phyloP scores from a whole-genome alignment of 2,797 vertebrate genomes.

The Eleutherodactylus coqui region DNA sequence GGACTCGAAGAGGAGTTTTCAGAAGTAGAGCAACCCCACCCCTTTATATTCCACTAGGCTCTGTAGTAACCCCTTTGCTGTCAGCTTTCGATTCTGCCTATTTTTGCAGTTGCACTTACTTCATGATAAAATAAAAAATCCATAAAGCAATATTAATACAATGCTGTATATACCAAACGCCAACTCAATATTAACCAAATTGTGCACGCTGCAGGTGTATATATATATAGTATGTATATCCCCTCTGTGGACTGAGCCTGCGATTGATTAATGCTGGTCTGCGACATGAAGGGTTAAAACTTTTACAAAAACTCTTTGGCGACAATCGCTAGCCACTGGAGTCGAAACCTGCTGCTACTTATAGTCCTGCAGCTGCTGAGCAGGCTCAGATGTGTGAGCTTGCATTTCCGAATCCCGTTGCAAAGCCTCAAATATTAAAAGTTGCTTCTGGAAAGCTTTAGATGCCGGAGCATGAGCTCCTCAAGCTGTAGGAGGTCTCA shows the following conservation, averaged over 20 bases:
- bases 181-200: too few species aligned
- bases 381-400: not conserved
- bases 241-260: not conserved
- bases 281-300: not conserved
- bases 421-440: not conserved
- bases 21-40: not conserved
- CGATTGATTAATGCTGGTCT: not conserved
- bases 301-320: not conserved
- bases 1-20: not conserved
- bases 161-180: not conserved
- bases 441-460: not conserved
- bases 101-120: not conserved
- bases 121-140: not conserved
- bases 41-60: not conserved
- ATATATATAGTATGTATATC: not conserved
- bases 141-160: not conserved
- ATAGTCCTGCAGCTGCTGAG: not conserved
- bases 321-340: not conserved
- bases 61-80: too few species aligned
- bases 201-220: not conserved
- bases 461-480: not conserved
- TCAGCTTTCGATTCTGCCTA: not conserved
- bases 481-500: not conserved
- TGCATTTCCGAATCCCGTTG: not conserved
- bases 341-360: not conserved